These are phyloP conservation scores for Heterodera filipjevi DNA, from an alignment of 2,888 invertebrate genomes.

Conservation along the genomic window DNA sequence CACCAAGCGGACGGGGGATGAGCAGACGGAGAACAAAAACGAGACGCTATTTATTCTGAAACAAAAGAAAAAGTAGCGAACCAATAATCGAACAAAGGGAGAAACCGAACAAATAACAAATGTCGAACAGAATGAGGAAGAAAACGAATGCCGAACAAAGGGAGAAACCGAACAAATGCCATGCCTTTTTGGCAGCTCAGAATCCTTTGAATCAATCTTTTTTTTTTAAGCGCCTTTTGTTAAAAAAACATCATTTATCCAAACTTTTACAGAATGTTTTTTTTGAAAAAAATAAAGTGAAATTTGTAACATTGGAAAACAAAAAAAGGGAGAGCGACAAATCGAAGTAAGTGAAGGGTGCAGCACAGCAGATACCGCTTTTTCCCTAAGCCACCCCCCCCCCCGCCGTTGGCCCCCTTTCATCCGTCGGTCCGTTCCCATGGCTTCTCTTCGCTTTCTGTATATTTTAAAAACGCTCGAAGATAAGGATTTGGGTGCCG, in stretches of 20 bases:
- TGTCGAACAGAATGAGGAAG: background rate
- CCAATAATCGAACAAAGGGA: background rate
- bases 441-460: background rate
- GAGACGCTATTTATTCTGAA: slow-evolving; percentile 40
- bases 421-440: background rate
- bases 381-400: background rate
- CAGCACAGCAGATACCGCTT: too few relatives aligned
- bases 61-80: background rate
- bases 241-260: too few relatives aligned
- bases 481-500: too few relatives aligned
- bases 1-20: slow-evolving; percentile 5
- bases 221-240: too few relatives aligned
- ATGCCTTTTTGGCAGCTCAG: background rate
- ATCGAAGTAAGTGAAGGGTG: background rate
- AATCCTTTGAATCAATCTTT: too few relatives aligned
- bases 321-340: background rate
- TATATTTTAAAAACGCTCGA: background rate
- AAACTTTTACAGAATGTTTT: too few relatives aligned
- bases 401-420: background rate
- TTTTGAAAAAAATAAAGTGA: background rate
- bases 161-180: background rate
- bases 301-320: background rate
- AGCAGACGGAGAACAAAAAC: slow-evolving; percentile 33
- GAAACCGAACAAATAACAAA: background rate
- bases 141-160: too few relatives aligned